Conservation (phyloP, 1,140 invertebrate genomes). For the Zaprionus lachaisei region DNA sequence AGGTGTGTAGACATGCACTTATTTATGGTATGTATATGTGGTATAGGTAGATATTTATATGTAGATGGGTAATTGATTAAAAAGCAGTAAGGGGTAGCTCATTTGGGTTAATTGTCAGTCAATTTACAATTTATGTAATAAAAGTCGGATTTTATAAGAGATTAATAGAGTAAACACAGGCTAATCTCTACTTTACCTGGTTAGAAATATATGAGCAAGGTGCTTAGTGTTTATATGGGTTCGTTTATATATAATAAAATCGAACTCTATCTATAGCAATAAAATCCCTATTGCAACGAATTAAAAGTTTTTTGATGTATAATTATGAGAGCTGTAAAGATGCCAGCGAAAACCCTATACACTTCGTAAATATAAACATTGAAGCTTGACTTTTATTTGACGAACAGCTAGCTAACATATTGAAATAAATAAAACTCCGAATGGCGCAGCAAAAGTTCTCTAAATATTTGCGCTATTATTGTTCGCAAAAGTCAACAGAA, state of each 20-base stretch:
- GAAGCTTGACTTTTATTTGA: background rate
- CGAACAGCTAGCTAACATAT: background rate
- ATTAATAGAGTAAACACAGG: background rate
- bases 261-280: background rate
- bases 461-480: conserved; percentile 2
- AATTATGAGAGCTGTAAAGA: background rate
- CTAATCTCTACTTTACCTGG: accelerated
- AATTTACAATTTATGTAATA: background rate
- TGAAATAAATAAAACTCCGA: background rate
- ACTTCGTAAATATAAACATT: too few relatives aligned
- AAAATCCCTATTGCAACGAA: background rate
- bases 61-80: conserved; percentile 12
- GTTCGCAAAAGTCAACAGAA: background rate
- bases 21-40: background rate
- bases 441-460: background rate
- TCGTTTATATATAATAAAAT: too few relatives aligned
- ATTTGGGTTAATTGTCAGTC: background rate
- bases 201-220: background rate
- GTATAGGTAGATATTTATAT: background rate
- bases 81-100: background rate
- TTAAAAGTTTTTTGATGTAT: too few relatives aligned
- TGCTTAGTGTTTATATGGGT: too few relatives aligned
- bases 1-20: background rate
- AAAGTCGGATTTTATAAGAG: background rate
- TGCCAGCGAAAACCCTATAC: too few relatives aligned